Conservation (phyloP, 2,113 vertebrate genomes). For the Mus spicilegus region DNA sequence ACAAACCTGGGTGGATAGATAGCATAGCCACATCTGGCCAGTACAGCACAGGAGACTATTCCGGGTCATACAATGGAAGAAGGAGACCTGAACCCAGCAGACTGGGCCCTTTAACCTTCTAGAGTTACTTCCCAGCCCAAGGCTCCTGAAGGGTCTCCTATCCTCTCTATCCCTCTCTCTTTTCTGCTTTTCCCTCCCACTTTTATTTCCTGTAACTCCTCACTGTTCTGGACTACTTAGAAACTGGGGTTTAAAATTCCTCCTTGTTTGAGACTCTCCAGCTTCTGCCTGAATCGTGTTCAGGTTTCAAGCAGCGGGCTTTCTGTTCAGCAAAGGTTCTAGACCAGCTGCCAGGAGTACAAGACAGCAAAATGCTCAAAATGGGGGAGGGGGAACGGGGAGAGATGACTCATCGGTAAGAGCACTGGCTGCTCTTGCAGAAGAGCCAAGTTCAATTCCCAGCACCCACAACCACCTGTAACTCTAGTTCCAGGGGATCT, state of each 20-base stretch:
- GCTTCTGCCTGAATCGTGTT: neutral
- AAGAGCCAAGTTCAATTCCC: neutral
- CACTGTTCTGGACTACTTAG: neutral
- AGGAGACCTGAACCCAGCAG: neutral
- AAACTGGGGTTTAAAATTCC: slow-evolving; percentile 16
- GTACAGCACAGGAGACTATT: neutral
- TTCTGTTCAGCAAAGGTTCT: slow-evolving; percentile 9
- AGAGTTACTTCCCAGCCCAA: neutral
- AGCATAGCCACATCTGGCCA: too few relatives aligned
- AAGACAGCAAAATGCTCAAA: neutral
- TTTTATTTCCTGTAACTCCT: neutral
- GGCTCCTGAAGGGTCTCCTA: neutral
- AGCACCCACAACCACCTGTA: neutral
- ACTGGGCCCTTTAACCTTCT: fast-evolving
- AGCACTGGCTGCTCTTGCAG: neutral
- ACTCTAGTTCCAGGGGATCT: neutral
- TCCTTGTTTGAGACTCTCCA: slow-evolving; percentile 1
- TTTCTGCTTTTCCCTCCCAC: too few relatives aligned
- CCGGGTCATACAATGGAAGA: neutral
- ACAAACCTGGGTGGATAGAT: neutral
- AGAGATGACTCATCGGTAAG: neutral
- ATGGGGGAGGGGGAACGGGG: neutral
- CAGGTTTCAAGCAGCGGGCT: neutral
- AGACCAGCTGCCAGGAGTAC: neutral
- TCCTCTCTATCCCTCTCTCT: neutral